Conservation (phyloP, 2,888 invertebrate species). For the Amiota mariae region DNA sequence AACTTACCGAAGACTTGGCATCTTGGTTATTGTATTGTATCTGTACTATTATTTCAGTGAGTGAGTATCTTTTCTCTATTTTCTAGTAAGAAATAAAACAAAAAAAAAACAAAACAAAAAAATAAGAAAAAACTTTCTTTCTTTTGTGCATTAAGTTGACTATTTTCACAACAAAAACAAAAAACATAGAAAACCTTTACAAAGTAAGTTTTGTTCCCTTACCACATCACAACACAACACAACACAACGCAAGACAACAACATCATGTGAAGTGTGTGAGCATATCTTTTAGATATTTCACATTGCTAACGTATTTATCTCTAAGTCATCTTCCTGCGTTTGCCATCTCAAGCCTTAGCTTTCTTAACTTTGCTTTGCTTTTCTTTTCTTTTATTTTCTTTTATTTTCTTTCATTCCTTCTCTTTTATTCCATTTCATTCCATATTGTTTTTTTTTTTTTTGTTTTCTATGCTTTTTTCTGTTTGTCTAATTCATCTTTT, state of each 20-base stretch:
- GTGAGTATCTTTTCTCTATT: no score
- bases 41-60: no score
- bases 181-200: neutral
- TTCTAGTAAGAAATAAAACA: no score
- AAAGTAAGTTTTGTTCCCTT: no score
- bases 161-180: no score
- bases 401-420: neutral
- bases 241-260: no score
- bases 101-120: no score
- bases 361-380: neutral
- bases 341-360: slow-evolving; percentile 8
- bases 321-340: slow-evolving; percentile 20
- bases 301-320: slow-evolving; percentile 14
- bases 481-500: slow-evolving; percentile 28
- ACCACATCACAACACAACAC: no score
- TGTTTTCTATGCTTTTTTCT: neutral
- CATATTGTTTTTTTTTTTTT: neutral
- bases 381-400: neutral
- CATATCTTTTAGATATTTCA: slow-evolving; percentile 21
- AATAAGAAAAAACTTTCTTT: no score
- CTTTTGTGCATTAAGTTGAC: neutral
- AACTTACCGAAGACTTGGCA: no score
- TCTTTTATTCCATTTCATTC: neutral
- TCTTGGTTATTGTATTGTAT: no score
- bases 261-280: neutral